A percentile compares a stretch with the other conserved stretches of the same genome.
Conservation (phyloP, 2,888 invertebrate genomes). For the Rhamphomyia laevipes region DNA sequence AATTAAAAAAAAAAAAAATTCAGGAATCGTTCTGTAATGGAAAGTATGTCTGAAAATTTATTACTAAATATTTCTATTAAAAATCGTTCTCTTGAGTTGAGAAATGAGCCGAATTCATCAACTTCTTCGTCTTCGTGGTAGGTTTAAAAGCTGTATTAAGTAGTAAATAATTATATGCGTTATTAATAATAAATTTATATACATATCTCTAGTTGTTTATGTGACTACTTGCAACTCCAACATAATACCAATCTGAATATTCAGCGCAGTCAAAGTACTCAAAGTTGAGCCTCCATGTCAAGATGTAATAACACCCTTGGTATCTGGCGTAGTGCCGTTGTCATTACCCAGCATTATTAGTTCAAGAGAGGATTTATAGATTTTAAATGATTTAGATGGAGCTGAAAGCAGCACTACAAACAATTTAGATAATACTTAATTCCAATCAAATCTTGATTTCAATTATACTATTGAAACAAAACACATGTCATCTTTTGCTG, state of each 20-base stretch:
- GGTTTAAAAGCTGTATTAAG: conserved; percentile 1
- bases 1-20: too few relatives aligned
- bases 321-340: conserved; percentile 10
- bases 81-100: conserved; percentile 33
- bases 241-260: conserved; percentile 38
- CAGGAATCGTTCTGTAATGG: conserved; percentile 38
- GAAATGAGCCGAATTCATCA: conserved; percentile 28
- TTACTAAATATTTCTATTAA: conserved; percentile 37
- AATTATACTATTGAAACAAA: conserved; percentile 17
- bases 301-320: conserved; percentile 14
- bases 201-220: conserved; percentile 27
- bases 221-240: conserved; percentile 36
- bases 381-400: conserved; percentile 20
- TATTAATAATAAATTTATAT: background rate
- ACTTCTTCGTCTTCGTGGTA: conserved; percentile 31
- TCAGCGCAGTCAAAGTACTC: conserved; percentile 21
- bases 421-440: conserved; percentile 14
- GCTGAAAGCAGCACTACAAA: conserved; percentile 15
- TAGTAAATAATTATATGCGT: background rate
- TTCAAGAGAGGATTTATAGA: conserved; percentile 1
- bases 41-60: conserved; percentile 37
- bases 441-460: conserved; percentile 10
- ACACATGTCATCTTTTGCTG: conserved; percentile 16
- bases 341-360: conserved; percentile 9
- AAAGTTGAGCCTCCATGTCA: conserved; percentile 16